Evolutionary conservation across 2,113 vertebrate species (phyloP), one percentile per base, ranked within the genome.

Genomic region (Ammospiza caudacuta): DNA sequence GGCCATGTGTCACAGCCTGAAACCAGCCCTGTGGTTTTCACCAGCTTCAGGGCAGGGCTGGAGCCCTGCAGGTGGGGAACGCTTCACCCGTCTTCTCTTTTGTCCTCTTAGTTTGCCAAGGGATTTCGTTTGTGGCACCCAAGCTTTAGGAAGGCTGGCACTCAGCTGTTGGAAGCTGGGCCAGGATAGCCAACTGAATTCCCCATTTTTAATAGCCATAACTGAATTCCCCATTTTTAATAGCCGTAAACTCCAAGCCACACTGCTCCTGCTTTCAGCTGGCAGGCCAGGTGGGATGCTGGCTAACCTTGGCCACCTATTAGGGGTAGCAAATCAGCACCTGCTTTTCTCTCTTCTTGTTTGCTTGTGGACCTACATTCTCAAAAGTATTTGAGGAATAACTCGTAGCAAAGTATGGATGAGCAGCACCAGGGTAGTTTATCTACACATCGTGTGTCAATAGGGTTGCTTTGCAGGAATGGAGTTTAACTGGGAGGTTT

Each of bases 11-110:
- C 12, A 3, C 1, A 5, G 31, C 24, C 61, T 57, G 57, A 66
- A 78, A 46, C 35, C 4, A 2, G 2, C 1, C 0, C 0, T 0
- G 0, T 0, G 20, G 22, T 28, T 83, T 72, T 54, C 15, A 16
- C 29, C 41, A 78, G 33, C 61, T 55, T 25, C 22, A 31, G 72
- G 17, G 59, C 12, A 18, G n/a, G 19, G 22, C 44, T 81, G 80
- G 77, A 43, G 9, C 12, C 47, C 72, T 43, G 7, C 5, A 10
- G 59, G 47, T 2, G 9, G n/a, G n/a, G 49, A 37, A 14, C 1
- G 1, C 10, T 74, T 68, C 15, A 1, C 25, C 28, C 0, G 0
- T 46, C 29, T 83, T 28, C 1, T 0, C 16, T 58, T 83, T 44
- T 3, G 0, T 43, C 37, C 19, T 37, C 28, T 25, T 9, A 1